A percentile compares a stretch with the other conserved stretches of the same genome.
Conservation (phyloP, 2,888 invertebrate genomes). For the Cremastinae sp. region DNA sequence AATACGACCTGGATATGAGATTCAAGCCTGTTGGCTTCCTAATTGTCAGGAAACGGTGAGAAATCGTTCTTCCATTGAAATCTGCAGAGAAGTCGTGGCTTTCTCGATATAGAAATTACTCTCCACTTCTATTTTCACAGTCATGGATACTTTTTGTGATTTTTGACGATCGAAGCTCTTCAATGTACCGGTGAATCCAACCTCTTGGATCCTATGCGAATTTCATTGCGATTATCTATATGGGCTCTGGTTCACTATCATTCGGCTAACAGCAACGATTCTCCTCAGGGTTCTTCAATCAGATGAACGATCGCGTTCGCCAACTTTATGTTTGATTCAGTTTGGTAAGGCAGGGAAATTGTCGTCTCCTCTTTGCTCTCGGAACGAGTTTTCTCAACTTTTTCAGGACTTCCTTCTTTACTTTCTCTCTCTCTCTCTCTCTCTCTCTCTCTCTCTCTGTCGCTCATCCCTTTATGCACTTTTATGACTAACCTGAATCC, state of each 20-base stretch:
- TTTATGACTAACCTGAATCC: too few relatives aligned
- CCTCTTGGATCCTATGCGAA: slow-evolving; percentile 25
- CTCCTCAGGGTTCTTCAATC: too few relatives aligned
- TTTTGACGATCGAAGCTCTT: slow-evolving; percentile 4
- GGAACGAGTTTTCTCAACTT: slow-evolving; percentile 3
- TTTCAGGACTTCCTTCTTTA: too few relatives aligned
- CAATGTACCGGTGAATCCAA: slow-evolving; percentile 15
- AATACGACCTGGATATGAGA: slow-evolving; percentile 55
- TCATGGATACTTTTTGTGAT: slow-evolving; percentile 31
- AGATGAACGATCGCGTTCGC: neutral
- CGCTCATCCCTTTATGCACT: too few relatives aligned
- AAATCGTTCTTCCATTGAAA: slow-evolving; percentile 36
- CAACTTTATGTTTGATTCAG: slow-evolving; percentile 36
- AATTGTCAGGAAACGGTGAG: slow-evolving; percentile 57
- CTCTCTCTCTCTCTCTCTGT: too few relatives aligned
- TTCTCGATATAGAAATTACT: slow-evolving; percentile 6
- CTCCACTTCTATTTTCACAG: slow-evolving; percentile 16
- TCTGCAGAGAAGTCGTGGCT: slow-evolving; percentile 39
- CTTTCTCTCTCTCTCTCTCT: too few relatives aligned
- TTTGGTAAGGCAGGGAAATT: slow-evolving; percentile 29
- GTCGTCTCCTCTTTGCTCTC: slow-evolving; percentile 13
- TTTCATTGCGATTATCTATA: slow-evolving; percentile 17
- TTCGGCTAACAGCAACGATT: too few relatives aligned
- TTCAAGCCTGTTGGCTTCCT: slow-evolving; percentile 43
- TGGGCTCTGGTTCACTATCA: slow-evolving; percentile 18